Evolutionary conservation across 2,888 invertebrate genomes (phyloP), one percentile per base, ranked within the genome.

Genomic region (Nymphalis c-album): DNA sequence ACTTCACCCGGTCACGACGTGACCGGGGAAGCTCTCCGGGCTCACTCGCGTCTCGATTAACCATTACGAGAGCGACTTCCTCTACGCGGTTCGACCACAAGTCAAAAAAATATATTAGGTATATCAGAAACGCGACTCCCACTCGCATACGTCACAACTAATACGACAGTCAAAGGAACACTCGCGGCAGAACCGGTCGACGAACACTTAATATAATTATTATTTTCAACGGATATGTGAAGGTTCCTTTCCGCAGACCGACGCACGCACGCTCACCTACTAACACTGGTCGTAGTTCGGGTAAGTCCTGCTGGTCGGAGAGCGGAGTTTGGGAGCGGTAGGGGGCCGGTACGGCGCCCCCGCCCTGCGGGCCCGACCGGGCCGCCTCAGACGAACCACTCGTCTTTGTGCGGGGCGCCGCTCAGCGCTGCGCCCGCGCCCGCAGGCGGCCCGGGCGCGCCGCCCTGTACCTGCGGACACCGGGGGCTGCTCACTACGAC

Each of bases 371-470:
- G 86, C 85, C 85, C 86, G 84, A 75, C 82, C 85, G 83, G 86
- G 85, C 85, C 85, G 85, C 85, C 83, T 93, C 93, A 95, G 93
- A 97, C 97, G 94, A 96, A 97, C 97, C 97, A 97, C 94, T 97
- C 97, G 94, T 97, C 97, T 92, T 97, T 97, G 93, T 97, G 95
- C 91, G 94, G 95, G 95, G 95, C 86, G 78, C 85, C 94, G 95
- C 95, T 94, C 94, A 95, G 94, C 94, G 95, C 95, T 95, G 96
- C 96, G 95, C 97, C 96, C 96, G 96, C 96, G 95, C 96, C 95
- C 95, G 95, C 96, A 96, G 97, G 96, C 96, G 97, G 97, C 96
- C 97, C 97, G 96, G 96, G 93, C 94, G 94, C 94, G 94, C 94
- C 94, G 93, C 94, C 91, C 79, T 85, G 78, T 76, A 78, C 77